These are phyloP conservation scores for Mimumesa dahlbomi DNA, from an alignment of 2,888 invertebrate genomes.

Conservation along the genomic window DNA sequence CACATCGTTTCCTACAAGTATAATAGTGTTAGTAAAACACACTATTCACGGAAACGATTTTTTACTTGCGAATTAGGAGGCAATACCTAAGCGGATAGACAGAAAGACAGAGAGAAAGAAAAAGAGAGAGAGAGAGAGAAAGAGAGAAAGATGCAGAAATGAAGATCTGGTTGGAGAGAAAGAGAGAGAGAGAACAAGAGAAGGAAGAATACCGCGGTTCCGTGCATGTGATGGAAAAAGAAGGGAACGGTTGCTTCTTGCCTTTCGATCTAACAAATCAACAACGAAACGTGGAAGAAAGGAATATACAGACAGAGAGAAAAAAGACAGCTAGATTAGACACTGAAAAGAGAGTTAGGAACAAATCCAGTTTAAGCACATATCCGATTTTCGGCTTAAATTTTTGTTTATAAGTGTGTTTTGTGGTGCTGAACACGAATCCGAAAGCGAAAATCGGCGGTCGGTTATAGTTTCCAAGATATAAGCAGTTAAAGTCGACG, in stretches of 20 bases:
- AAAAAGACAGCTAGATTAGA: constrained; percentile 22
- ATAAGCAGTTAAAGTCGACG: too few species aligned
- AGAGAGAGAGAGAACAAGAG: constrained; percentile 2
- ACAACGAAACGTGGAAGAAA: background rate
- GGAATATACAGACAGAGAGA: background rate
- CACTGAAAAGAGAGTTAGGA: constrained; percentile 23
- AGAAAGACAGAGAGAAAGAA: constrained; percentile 25
- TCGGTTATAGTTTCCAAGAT: too few species aligned
- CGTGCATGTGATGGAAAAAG: background rate
- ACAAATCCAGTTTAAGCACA: too few species aligned
- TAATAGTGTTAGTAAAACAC: too few species aligned
- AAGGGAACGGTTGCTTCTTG: background rate
- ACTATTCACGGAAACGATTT: background rate
- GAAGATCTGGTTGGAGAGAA: background rate
- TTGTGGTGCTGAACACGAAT: too few species aligned
- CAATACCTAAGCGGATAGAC: constrained; percentile 32
- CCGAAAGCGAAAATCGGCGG: too few species aligned
- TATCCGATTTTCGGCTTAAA: too few species aligned
- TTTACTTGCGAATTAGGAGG: constrained; percentile 13
- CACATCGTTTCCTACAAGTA: background rate
- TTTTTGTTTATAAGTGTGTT: too few species aligned
- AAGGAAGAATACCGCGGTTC: constrained; percentile 1
- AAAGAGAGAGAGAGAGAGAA: constrained; percentile 13
- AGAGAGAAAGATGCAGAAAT: constrained; percentile 1
- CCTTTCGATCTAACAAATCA: too few species aligned